These are phyloP conservation scores for Picathartes gymnocephalus DNA, from an alignment of 2,113 vertebrate genomes.

Conservation along the genomic window DNA sequence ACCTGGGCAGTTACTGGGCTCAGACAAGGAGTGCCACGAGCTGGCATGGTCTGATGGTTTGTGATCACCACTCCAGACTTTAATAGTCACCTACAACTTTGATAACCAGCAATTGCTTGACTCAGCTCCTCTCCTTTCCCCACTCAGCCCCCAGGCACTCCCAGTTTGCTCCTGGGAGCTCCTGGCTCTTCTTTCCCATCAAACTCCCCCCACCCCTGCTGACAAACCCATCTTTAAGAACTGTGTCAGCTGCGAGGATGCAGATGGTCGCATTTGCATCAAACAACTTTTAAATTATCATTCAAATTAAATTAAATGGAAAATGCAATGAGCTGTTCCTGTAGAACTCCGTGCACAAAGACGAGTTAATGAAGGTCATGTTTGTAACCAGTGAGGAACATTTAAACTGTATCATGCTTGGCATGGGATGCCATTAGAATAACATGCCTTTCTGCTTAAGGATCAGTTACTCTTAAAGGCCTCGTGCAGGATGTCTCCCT, in stretches of 20 bases:
- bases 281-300: conserved; percentile 72
- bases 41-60: background rate
- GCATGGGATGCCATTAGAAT: background rate
- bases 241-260: conserved; percentile 55
- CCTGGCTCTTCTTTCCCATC: background rate
- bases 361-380: conserved; percentile 55
- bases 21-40: background rate
- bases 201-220: background rate
- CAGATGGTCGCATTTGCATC: conserved; percentile 72
- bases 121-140: background rate
- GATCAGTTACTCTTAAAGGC: background rate
- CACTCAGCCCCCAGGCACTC: background rate
- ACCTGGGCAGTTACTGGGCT: background rate
- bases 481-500: background rate
- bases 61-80: background rate
- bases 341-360: conserved; percentile 22
- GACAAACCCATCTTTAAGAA: conserved; percentile 46
- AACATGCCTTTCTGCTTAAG: background rate
- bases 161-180: background rate
- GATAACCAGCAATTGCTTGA: background rate
- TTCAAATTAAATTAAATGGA: conserved; percentile 74
- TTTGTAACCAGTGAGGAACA: conserved; percentile 44
- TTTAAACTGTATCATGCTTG: background rate
- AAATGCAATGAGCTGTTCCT: conserved; percentile 65
- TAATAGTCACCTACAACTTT: background rate